Percentiles rank a stretch among this genome's conserved stretches.
Evolutionary conservation across 2,888 invertebrate genomes (phyloP).

Genomic region (Coleophora flavipennella): DNA sequence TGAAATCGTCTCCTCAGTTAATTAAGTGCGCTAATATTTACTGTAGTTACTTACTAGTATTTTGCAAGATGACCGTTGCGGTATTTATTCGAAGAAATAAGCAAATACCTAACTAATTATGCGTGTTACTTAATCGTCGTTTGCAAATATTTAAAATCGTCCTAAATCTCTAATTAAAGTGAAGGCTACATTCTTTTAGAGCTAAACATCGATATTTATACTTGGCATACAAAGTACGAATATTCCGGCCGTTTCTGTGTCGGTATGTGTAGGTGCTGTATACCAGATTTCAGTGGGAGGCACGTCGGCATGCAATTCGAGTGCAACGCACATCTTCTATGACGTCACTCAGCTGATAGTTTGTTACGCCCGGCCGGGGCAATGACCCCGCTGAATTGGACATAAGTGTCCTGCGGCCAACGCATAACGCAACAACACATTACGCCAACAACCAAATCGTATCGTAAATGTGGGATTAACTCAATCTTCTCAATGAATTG

Average conservation of each 20-base stretch:
- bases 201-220: no score
- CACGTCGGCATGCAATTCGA: constrained; percentile 38
- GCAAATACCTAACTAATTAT: no score
- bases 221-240: not conserved
- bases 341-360: constrained; percentile 54
- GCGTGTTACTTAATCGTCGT: no score
- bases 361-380: constrained; percentile 47
- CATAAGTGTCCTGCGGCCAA: constrained; percentile 55
- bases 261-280: not conserved
- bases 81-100: constrained; percentile 11
- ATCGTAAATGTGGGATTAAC: constrained; percentile 24
- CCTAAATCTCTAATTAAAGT: no score
- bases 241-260: not conserved
- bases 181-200: no score
- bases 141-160: no score
- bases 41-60: constrained; percentile 32
- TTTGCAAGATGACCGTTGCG: constrained; percentile 4
- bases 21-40: constrained; percentile 62
- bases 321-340: constrained; percentile 48
- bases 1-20: constrained; percentile 59
- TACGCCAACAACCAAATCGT: constrained; percentile 34
- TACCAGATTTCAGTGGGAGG: constrained; percentile 7
- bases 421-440: constrained; percentile 40
- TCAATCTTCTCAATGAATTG: constrained; percentile 18
- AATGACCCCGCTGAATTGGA: constrained; percentile 66